Evolutionary conservation across 2,888 invertebrate species (phyloP), one percentile per base, ranked within the genome.

Genomic region (Tupiocoris notatus): DNA sequence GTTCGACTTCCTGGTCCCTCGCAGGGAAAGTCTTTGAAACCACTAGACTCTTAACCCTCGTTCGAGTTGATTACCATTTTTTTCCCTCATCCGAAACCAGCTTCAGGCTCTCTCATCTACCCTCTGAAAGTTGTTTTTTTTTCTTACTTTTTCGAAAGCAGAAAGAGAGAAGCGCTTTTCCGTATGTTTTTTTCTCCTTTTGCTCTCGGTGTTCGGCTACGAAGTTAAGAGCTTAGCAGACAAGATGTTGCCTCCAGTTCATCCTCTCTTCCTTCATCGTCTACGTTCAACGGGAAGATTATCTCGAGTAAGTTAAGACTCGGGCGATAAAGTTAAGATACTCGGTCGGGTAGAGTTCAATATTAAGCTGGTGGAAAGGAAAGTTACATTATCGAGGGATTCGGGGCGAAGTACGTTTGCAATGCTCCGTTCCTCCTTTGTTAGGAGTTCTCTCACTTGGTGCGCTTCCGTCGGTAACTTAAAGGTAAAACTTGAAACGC

Each of bases 51-150:
- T n/a, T n/a, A n/a, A n/a, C n/a, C n/a, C n/a, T n/a, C n/a, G n/a
- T n/a, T n/a, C 16, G 12, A 12, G 57, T 57, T 67, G 56, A 67
- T 67, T 56, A 67, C 67, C 56, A 56, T 57, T 67, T 67, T 67
- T n/a, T n/a, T 67, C 57, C 56, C 57, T 67, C 57, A 57, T 57
- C 57, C 21, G 57, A 65, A 65, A 65, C 65, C 24, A 24, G 39
- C 65, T 25, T 25, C 39, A 65, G 25, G 39, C 39, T 65, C 39
- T 17, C 65, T 65, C 65, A 65, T 65, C 65, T 65, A 39, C 25
- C 65, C 65, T 39, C 65, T 39, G 12, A 1, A 17, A 65, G 20
- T 24, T n/a, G n/a, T n/a, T n/a, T n/a, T n/a, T 65, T 65, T 65
- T 65, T 65, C 39, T 16, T 17, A 12, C 39, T 25, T 1, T 65